A percentile compares a stretch with the other conserved stretches of the same genome.
These are phyloP conservation scores for Cantharis nigra DNA, from an alignment of 2,888 invertebrate species.

Conservation along the genomic window DNA sequence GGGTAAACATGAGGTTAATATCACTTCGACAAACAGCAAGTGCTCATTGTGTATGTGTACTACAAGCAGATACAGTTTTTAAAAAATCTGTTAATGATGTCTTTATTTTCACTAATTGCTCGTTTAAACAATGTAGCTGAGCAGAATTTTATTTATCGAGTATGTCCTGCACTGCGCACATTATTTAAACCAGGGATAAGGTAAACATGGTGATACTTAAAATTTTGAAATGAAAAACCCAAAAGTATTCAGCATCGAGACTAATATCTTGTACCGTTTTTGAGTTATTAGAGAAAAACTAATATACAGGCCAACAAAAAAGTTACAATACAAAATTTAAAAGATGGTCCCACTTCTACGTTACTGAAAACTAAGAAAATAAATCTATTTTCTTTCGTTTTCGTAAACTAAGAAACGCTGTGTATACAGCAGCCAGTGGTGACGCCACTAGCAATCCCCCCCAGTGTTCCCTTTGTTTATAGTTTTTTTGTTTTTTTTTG, in stretches of 20 bases:
- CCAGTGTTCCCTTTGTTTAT: constrained; percentile 27
- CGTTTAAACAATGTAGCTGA: no score
- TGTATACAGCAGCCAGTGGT: background rate
- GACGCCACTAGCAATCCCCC: background rate
- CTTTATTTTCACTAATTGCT: background rate
- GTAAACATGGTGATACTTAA: no score
- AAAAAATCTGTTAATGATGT: background rate
- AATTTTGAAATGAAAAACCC: no score
- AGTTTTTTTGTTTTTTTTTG: constrained; percentile 48
- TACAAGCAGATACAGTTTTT: background rate
- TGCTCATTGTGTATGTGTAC: background rate
- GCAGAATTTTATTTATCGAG: no score
- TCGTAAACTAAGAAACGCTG: background rate
- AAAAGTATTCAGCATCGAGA: no score
- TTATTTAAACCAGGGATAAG: no score
- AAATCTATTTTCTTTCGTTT: background rate
- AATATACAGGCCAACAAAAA: background rate
- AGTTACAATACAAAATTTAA: background rate
- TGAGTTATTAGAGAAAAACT: background rate
- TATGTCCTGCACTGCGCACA: no score
- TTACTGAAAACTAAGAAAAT: background rate
- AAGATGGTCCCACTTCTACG: background rate
- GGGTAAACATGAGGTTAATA: no score
- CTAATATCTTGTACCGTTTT: no score
- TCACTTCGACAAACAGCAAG: no score